Base-by-base conservation (phyloP, 2,888 invertebrate species). In the Noctua janthe region DNA sequence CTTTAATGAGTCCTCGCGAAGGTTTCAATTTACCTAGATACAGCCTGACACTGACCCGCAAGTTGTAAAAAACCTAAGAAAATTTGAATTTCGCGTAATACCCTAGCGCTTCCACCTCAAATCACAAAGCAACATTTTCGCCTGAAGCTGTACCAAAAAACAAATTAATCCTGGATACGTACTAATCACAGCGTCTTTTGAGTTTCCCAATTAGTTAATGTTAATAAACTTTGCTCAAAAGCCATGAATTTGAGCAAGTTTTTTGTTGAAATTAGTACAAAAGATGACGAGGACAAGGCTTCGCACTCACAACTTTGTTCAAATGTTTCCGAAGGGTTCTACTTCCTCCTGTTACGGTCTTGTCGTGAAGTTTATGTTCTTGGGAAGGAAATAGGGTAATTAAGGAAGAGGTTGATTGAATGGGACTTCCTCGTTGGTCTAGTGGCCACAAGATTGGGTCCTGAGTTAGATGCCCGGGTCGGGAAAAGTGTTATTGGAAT, bases 261-360 rank as follows among this genome's bases (percentile, higher is more conserved):
- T 84, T 76, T 81, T 81, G 35, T 39, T 39, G 47, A 69, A 47
- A 7, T 15, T 49, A 84, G 79, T 79, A 84, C 81, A 84, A 81
- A 70, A 78, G 81, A 81, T 81, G 84, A 81, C 79, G 62, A 81
- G 69, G 15, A 81, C 81, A 62, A 6, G 62, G 47, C 23, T 84
- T 79, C 54, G 29, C 84, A 84, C 84, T 81, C 54, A 17, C 1
- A 84, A 81, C 69, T 81, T 84, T 54, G 39, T 82, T 20, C 54
- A 43, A 82, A 82, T 54, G 64, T 70, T 78, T 35, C n/a, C 54
- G 62, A 78, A 54, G 54, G 62, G 47, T 39, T 39, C 10, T 23
- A 39, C 54, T 70, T 70, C 47, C 69, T 23, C 2, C 20, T 39
- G 23, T n/a, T 43, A 47, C 39, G 54, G 17, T 54, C 11, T 43